phyloP scores from a whole-genome alignment of 2,113 vertebrate genomes.

The Lepisosteus osseus region DNA sequence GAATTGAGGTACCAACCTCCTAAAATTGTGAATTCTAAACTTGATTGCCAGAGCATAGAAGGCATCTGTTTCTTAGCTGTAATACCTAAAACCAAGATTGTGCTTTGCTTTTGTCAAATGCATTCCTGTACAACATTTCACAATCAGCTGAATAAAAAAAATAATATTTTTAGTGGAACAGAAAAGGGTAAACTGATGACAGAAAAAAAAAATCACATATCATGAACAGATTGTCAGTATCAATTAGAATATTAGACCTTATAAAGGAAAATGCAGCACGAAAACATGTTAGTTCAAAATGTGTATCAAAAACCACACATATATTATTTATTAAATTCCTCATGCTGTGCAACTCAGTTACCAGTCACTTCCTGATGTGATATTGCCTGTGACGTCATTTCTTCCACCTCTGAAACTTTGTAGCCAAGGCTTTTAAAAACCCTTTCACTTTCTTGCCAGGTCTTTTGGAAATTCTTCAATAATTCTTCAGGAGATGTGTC shows the following conservation, averaged over 20 bases:
- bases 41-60: no score
- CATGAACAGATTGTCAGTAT: constrained; percentile 6
- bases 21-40: no score
- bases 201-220: background rate
- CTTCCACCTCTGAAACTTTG: constrained; percentile 61
- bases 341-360: constrained; percentile 65
- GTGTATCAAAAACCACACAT: constrained; percentile 41
- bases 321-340: constrained; percentile 48
- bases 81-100: no score
- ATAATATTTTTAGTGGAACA: no score
- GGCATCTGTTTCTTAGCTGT: no score
- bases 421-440: constrained; percentile 76
- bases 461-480: constrained; percentile 76
- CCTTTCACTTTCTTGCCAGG: constrained; percentile 77
- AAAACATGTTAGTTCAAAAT: constrained; percentile 1
- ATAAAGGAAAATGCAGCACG: constrained; percentile 8
- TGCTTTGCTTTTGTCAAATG: no score
- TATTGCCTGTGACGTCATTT: constrained; percentile 50
- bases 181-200: background rate
- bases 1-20: no score
- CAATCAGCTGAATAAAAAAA: no score
- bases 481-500: constrained; percentile 68
- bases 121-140: no score
- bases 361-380: constrained; percentile 67
- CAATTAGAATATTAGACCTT: constrained; percentile 4